Conservation (phyloP, 2,797 vertebrate genomes). For the Microctenopoma steveboyesi region DNA sequence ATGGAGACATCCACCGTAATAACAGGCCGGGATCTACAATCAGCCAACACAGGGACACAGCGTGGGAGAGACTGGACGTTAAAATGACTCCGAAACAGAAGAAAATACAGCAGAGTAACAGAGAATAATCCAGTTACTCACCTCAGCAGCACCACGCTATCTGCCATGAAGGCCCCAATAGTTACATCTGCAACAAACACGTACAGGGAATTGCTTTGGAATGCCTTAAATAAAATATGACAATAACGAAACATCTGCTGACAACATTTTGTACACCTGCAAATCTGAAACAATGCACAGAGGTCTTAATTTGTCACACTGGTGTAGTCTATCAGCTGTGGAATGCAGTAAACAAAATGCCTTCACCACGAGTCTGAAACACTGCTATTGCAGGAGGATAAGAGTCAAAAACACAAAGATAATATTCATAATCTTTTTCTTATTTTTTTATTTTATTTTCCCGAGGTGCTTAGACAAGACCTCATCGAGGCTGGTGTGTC, state of each 20-base stretch:
- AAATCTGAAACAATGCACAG: constrained; percentile 65
- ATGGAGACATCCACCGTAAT: constrained; percentile 92
- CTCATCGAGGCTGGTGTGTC: constrained; percentile 12
- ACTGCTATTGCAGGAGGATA: constrained; percentile 22
- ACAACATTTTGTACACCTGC: constrained; percentile 55
- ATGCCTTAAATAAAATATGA: constrained; percentile 3
- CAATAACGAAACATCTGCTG: constrained; percentile 29
- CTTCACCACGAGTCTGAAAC: constrained; percentile 62
- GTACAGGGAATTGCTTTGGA: neutral
- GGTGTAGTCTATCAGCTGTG: constrained; percentile 61
- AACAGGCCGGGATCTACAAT: constrained; percentile 90
- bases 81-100: constrained; percentile 4
- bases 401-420: constrained; percentile 15
- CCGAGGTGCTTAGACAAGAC: neutral
- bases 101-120: neutral
- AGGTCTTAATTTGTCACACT: constrained; percentile 46
- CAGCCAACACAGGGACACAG: constrained; percentile 33
- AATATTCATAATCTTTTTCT: constrained; percentile 18
- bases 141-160: constrained; percentile 94
- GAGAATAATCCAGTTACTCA: constrained; percentile 71
- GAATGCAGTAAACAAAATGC: constrained; percentile 85
- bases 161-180: constrained; percentile 94
- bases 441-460: constrained; percentile 25
- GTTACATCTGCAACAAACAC: constrained; percentile 90
- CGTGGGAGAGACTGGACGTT: constrained; percentile 31